Conservation (phyloP, 2,113 vertebrate genomes). For the Sebastes fasciatus region DNA sequence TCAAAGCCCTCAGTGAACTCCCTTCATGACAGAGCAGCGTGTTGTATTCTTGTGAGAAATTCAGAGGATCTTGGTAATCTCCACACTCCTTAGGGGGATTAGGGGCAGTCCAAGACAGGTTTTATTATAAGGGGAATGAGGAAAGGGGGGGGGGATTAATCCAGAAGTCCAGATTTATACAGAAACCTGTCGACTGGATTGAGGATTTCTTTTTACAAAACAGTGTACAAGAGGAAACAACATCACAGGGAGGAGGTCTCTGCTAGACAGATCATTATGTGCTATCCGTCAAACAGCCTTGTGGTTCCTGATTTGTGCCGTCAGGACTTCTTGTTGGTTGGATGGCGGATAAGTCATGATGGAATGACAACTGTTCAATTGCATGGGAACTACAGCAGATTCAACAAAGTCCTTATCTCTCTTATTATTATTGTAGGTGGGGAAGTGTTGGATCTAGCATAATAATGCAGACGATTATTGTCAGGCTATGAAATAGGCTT, state of each 20-base stretch:
- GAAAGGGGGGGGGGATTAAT: constrained; percentile 53
- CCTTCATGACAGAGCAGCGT: constrained; percentile 23
- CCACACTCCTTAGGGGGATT: constrained; percentile 75
- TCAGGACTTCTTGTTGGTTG: not conserved
- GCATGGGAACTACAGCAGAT: not conserved
- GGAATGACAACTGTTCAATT: not conserved
- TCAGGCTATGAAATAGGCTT: no score
- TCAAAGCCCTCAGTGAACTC: not conserved
- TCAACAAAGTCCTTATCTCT: not conserved
- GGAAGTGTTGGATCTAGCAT: not conserved
- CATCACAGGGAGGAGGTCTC: not conserved
- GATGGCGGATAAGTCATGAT: not conserved
- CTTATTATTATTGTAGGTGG: no score
- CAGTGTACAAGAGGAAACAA: not conserved
- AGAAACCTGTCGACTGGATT: constrained; percentile 53
- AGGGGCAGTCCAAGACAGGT: constrained; percentile 70
- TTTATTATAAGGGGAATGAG: constrained; percentile 62
- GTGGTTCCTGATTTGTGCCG: not conserved
- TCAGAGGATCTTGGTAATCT: constrained; percentile 76
- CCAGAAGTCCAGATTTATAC: constrained; percentile 66
- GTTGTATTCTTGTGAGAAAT: constrained; percentile 58
- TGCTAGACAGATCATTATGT: not conserved
- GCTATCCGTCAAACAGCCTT: constrained; percentile 16
- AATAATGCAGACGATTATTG: not conserved
- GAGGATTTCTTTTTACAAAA: constrained; percentile 23